Percentiles rank a stretch among this genome's conserved stretches.
Conservation (phyloP, 2,888 invertebrate genomes). For the Pemphredon lugubris region DNA sequence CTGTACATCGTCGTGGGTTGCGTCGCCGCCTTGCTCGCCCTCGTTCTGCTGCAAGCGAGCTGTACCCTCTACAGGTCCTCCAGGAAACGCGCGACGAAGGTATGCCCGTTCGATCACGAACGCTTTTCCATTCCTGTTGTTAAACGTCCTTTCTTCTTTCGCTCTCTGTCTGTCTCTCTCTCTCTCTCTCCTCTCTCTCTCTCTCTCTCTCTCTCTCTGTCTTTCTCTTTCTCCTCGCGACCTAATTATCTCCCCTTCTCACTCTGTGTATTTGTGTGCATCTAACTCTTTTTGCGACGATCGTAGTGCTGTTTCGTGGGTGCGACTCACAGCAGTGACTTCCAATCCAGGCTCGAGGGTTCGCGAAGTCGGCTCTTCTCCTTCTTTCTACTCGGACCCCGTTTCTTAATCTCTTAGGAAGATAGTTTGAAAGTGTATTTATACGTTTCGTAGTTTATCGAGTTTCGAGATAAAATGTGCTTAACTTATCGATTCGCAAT, state of each 20-base stretch:
- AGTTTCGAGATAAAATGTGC: no score
- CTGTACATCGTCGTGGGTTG: slow-evolving; percentile 92
- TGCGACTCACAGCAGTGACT: no score
- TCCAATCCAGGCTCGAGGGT: no score
- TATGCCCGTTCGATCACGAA: slow-evolving; percentile 74
- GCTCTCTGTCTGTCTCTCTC: slow-evolving; percentile 18
- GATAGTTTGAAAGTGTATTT: no score
- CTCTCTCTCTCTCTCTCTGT: background rate
- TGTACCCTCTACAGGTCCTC: slow-evolving; percentile 90
- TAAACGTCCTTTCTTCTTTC: slow-evolving; percentile 25
- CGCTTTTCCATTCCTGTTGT: background rate
- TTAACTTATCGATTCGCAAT: no score
- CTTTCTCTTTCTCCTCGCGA: slow-evolving; percentile 43
- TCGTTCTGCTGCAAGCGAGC: slow-evolving; percentile 91
- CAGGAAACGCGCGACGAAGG: slow-evolving; percentile 85
- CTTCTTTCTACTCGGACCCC: no score
- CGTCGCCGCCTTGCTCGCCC: slow-evolving; percentile 89
- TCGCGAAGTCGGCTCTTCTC: no score
- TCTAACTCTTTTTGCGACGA: slow-evolving; percentile 47
- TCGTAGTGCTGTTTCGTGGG: slow-evolving; percentile 20
- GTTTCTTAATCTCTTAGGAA: no score
- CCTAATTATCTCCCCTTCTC: slow-evolving; percentile 19
- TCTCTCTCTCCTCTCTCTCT: background rate
- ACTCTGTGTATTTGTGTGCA: slow-evolving; percentile 46
- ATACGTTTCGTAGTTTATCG: no score